These are phyloP conservation scores for Glossophaga mutica DNA, from an alignment of 2,797 vertebrate species.

Conservation along the genomic window DNA sequence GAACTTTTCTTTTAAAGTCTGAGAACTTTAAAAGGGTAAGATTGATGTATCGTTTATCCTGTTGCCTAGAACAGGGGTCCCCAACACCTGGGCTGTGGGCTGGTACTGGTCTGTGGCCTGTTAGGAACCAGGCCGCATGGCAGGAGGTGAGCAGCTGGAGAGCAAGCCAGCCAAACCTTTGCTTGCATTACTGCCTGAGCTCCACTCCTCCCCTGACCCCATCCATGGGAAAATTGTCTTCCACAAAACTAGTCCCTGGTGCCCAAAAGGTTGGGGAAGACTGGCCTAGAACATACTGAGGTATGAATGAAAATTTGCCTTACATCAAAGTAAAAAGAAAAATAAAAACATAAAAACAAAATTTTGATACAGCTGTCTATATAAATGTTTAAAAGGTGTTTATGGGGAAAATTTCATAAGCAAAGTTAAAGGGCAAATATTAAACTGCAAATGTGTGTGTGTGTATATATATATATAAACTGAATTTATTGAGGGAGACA, in stretches of 20 bases:
- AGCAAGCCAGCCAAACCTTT: too few relatives aligned
- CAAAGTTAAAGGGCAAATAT: not conserved
- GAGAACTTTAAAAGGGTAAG: not conserved
- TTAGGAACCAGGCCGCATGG: too few relatives aligned
- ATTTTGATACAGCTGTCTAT: not conserved
- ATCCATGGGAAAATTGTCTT: too few relatives aligned
- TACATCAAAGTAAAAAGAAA: not conserved
- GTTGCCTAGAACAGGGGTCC: not conserved
- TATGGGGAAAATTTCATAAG: not conserved
- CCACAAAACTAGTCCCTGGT: too few relatives aligned
- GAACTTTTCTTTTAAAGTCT: not conserved
- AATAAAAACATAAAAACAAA: not conserved
- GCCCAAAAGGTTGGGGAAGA: too few relatives aligned
- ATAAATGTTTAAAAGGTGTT: not conserved
- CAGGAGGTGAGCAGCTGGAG: too few relatives aligned
- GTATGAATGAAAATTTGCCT: not conserved
- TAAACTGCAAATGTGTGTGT: not conserved
- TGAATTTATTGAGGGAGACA: too few relatives aligned
- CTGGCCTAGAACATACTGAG: not conserved
- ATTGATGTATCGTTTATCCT: not conserved
- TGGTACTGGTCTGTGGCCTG: too few relatives aligned
- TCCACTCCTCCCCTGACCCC: too few relatives aligned
- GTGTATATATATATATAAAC: too few relatives aligned
- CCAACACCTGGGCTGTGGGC: too few relatives aligned
- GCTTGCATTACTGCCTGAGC: too few relatives aligned